A percentile compares a stretch with the other conserved stretches of the same genome.
phyloP scores from a whole-genome alignment of 2,797 vertebrate species.

The Gila robusta region DNA sequence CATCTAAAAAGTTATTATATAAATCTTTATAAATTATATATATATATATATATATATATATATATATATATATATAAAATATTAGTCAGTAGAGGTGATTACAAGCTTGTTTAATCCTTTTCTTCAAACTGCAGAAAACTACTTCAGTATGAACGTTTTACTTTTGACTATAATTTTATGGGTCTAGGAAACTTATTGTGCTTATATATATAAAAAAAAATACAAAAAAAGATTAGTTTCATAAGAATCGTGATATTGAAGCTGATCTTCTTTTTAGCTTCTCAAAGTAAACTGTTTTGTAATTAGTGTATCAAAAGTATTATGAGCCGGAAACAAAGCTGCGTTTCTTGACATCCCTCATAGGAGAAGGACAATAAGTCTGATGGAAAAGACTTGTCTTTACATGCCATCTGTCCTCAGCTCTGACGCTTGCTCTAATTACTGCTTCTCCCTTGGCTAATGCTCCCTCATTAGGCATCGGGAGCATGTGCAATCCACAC shows the following conservation, averaged over 20 bases:
- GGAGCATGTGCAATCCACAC: conserved; percentile 87
- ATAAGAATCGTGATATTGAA: conserved; percentile 28
- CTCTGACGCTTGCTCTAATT: conserved; percentile 85
- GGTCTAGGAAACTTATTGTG: not conserved
- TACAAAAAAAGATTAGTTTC: conserved; percentile 12
- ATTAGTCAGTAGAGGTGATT: not conserved
- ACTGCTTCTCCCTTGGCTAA: conserved; percentile 83
- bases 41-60: not conserved
- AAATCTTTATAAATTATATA: not conserved
- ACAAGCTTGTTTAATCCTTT: not conserved
- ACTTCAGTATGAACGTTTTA: not conserved
- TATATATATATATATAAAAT: not conserved
- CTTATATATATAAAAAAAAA: conserved; percentile 24
- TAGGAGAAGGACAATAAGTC: conserved; percentile 72
- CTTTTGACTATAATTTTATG: not conserved
- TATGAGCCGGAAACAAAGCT: conserved; percentile 61
- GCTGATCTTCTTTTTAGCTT: conserved; percentile 41
- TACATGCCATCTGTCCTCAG: conserved; percentile 85
- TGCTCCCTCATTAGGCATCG: conserved; percentile 84
- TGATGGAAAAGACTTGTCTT: conserved; percentile 81
- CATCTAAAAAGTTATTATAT: not conserved
- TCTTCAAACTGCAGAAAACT: not conserved
- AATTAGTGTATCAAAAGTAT: conserved; percentile 64
- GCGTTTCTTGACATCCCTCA: conserved; percentile 67
- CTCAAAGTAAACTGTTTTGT: conserved; percentile 62